Evolutionary conservation across 1,140 invertebrate species (phyloP).

Genomic region (Drosophila kohkoa): DNA sequence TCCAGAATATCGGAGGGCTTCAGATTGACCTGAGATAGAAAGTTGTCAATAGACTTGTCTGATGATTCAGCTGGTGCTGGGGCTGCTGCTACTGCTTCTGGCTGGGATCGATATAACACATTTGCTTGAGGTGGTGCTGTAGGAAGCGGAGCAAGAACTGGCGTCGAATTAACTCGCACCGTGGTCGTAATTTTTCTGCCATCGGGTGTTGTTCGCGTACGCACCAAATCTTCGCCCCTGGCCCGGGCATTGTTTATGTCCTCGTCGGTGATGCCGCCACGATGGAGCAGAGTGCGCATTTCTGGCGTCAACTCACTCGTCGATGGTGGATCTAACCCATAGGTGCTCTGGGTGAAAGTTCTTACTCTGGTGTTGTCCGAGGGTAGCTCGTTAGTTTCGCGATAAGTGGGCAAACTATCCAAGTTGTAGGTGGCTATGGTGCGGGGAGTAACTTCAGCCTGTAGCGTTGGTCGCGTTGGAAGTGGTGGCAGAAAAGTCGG

Average conservation of each 20-base stretch:
- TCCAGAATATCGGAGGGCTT: constrained; percentile 53
- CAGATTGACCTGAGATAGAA: constrained; percentile 52
- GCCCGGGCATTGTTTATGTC: constrained; percentile 35
- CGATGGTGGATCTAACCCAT: neutral
- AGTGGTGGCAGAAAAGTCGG: neutral
- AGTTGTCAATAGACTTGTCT: constrained; percentile 59
- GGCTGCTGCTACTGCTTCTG: neutral
- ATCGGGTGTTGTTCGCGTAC: constrained; percentile 38
- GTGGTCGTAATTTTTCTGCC: constrained; percentile 39
- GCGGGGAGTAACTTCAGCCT: constrained; percentile 9
- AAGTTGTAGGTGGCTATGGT: constrained; percentile 24
- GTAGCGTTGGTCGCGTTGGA: constrained; percentile 12
- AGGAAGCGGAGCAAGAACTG: neutral
- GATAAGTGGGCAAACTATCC: constrained; percentile 33
- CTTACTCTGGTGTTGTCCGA: constrained; percentile 15
- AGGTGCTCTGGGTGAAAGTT: constrained; percentile 14
- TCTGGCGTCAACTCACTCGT: constrained; percentile 25
- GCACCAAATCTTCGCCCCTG: constrained; percentile 26
- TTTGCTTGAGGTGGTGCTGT: neutral
- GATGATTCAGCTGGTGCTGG: neutral
- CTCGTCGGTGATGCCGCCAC: constrained; percentile 55
- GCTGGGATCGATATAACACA: neutral
- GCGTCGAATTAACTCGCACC: constrained; percentile 13
- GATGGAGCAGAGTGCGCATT: constrained; percentile 25
- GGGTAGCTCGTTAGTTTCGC: constrained; percentile 14